A percentile compares a stretch with the other conserved stretches of the same genome.
These are phyloP conservation scores for Megaceryle maxima DNA, from an alignment of 2,113 vertebrate genomes.

Conservation along the genomic window DNA sequence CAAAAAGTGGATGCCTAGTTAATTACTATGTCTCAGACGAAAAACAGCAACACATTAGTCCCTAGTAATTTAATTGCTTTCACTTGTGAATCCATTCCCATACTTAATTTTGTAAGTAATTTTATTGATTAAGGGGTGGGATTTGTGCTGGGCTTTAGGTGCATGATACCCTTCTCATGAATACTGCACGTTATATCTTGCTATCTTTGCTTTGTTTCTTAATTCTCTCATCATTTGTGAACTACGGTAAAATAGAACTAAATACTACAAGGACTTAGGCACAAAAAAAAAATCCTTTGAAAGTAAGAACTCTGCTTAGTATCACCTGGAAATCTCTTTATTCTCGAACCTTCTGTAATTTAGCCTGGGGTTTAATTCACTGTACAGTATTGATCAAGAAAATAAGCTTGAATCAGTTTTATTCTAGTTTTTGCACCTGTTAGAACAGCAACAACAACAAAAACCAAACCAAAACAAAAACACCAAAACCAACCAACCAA, in stretches of 20 bases:
- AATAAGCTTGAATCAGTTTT: not conserved
- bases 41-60: not conserved
- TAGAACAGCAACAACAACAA: not conserved
- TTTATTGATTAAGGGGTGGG: not conserved
- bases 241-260: not conserved
- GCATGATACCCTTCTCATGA: not conserved
- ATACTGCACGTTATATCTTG: not conserved
- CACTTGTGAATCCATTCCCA: not conserved
- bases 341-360: not conserved
- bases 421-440: not conserved
- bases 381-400: not conserved
- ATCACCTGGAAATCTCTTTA: not conserved
- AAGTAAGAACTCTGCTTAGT: not conserved
- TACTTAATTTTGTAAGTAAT: not conserved
- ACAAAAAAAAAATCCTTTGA: not conserved
- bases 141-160: not conserved
- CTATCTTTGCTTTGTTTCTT: not conserved
- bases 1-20: not conserved
- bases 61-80: not conserved
- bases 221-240: not conserved
- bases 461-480: too few species aligned
- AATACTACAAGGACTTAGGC: not conserved
- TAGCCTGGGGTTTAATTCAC: not conserved
- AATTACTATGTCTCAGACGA: not conserved
- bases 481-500: too few species aligned